Conservation (phyloP, 1,140 invertebrate genomes). For the Ceratosolen fusciceps region DNA sequence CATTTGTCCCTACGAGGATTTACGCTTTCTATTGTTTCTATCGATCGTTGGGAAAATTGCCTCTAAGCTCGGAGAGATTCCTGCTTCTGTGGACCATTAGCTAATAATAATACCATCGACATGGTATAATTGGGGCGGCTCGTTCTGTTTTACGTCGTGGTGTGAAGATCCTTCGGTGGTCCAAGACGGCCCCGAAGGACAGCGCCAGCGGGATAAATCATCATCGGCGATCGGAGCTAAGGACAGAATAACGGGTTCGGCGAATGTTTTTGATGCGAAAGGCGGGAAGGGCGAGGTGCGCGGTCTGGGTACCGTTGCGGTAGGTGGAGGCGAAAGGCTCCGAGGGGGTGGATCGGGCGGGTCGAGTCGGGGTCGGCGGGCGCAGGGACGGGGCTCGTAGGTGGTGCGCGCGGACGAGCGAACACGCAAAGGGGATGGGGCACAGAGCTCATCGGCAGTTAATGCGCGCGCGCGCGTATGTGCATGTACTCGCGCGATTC, state of each 20-base stretch:
- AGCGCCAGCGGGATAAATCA: background rate
- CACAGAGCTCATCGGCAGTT: slow-evolving; percentile 22
- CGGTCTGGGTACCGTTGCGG: background rate
- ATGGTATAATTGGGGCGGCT: no score
- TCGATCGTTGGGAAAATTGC: no score
- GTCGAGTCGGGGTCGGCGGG: background rate
- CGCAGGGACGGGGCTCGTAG: background rate
- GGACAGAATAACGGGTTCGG: background rate
- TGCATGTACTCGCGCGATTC: slow-evolving; percentile 55
- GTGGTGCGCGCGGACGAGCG: background rate
- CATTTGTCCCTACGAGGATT: no score
- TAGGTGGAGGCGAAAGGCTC: background rate
- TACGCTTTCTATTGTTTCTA: no score
- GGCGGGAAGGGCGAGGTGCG: background rate
- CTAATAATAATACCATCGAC: no score
- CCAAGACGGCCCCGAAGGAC: background rate
- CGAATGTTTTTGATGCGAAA: background rate
- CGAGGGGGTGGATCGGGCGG: background rate
- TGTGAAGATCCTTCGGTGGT: no score
- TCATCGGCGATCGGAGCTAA: background rate
- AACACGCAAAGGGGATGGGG: slow-evolving; percentile 42
- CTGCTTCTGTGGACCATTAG: no score
- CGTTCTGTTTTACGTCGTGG: no score
- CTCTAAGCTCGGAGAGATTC: no score
- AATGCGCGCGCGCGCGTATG: slow-evolving; percentile 49